A percentile compares a stretch with the other conserved stretches of the same genome.
These are phyloP conservation scores for Miichthys miiuy DNA, from an alignment of 2,797 vertebrate species.

Conservation along the genomic window DNA sequence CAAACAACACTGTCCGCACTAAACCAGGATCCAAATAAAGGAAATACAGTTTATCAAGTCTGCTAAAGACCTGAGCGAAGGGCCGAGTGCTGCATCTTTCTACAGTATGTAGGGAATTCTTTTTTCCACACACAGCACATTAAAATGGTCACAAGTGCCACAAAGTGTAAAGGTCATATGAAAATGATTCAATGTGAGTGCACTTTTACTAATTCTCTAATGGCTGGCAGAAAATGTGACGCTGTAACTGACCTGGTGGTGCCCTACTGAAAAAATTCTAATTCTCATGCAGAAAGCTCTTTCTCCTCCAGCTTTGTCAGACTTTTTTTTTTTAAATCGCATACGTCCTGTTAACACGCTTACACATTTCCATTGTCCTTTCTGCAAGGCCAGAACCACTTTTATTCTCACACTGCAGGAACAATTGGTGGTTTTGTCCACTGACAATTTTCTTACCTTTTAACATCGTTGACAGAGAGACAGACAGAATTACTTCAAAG, in stretches of 20 bases:
- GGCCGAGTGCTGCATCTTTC: neutral
- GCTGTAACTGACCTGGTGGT: neutral
- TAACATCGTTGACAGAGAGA: too few species aligned
- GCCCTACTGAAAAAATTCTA: neutral
- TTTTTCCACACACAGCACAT: constrained; percentile 11
- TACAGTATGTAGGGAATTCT: neutral
- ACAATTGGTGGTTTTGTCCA: too few species aligned
- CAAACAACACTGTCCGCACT: constrained; percentile 21
- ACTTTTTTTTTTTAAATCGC: too few species aligned
- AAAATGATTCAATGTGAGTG: constrained; percentile 19
- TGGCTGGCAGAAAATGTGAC: constrained; percentile 3
- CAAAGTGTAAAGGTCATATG: constrained; percentile 8
- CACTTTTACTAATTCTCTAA: constrained; percentile 9
- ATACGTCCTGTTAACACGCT: too few species aligned
- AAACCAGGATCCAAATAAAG: constrained; percentile 17
- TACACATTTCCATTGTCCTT: too few species aligned
- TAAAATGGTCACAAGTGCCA: constrained; percentile 8
- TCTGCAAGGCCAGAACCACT: too few species aligned
- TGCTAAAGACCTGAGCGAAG: constrained; percentile 26
- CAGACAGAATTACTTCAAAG: too few species aligned
- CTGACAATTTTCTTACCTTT: too few species aligned
- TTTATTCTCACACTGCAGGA: too few species aligned
- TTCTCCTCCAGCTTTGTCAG: neutral
- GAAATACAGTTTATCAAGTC: constrained; percentile 30
- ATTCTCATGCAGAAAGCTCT: neutral